A percentile compares a stretch with the other conserved stretches of the same genome.
Evolutionary conservation across 2,888 invertebrate genomes (phyloP).

Genomic region (Lasioglossum malachurum): DNA sequence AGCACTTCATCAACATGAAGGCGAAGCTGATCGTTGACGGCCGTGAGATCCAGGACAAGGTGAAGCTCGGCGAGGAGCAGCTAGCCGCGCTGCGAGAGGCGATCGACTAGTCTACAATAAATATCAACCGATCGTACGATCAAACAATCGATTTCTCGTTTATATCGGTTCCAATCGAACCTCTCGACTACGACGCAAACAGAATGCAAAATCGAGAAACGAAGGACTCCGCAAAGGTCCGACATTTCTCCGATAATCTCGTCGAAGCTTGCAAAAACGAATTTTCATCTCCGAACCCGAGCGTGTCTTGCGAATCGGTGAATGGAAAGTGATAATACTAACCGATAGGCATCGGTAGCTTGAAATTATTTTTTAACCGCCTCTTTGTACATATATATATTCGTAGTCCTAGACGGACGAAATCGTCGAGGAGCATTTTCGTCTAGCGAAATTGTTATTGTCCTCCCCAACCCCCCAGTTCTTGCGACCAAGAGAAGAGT

Average conservation of each 20-base stretch:
- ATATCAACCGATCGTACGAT: constrained; percentile 35
- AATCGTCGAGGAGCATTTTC: constrained; percentile 7
- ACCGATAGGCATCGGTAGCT: constrained; percentile 46
- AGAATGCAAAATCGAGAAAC: not conserved
- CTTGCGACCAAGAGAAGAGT: constrained; percentile 9
- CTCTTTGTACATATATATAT: constrained; percentile 44
- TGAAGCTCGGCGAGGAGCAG: constrained; percentile 93
- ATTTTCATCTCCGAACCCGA: not conserved
- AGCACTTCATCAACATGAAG: constrained; percentile 94
- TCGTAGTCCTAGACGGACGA: constrained; percentile 42
- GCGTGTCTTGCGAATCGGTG: constrained; percentile 38
- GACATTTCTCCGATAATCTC: not conserved
- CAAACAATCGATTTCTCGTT: constrained; percentile 40
- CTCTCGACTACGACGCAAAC: constrained; percentile 7
- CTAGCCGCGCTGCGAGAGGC: constrained; percentile 90
- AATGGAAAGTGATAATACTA: constrained; percentile 56
- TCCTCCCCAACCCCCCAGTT: not conserved
- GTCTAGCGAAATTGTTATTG: not conserved
- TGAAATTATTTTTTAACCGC: constrained; percentile 34
- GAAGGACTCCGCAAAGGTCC: not conserved
- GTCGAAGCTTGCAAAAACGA: constrained; percentile 11
- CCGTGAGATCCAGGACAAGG: constrained; percentile 93
- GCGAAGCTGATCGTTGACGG: constrained; percentile 93
- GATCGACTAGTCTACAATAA: constrained; percentile 79
- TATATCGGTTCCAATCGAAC: not conserved